Conservation (phyloP, 2,888 invertebrate species). For the Steromphala cineraria region DNA sequence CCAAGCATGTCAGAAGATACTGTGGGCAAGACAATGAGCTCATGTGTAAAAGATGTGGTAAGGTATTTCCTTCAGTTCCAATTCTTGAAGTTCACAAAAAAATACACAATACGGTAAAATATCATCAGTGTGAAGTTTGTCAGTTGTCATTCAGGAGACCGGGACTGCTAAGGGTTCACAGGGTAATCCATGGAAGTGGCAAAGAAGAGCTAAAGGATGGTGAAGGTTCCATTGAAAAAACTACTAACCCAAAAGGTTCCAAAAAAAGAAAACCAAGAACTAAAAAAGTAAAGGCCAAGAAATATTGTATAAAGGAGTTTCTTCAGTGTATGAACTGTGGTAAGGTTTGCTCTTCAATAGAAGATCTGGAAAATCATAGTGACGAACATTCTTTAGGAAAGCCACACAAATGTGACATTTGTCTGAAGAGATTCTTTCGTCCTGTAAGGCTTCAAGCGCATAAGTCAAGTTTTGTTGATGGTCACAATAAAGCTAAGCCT, state of each 20-base stretch:
- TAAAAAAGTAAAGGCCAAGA: background rate
- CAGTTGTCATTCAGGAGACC: no score
- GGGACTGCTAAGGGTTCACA: no score
- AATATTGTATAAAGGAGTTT: no score
- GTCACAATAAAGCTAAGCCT: no score
- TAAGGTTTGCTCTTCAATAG: background rate
- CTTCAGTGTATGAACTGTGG: conserved; percentile 4
- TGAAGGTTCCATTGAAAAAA: no score
- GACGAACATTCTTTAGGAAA: background rate
- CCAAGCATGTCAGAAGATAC: background rate
- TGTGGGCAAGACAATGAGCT: background rate
- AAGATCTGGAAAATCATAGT: background rate
- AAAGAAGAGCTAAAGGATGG: no score
- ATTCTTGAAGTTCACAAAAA: background rate
- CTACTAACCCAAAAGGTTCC: no score
- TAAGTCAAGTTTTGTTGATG: background rate
- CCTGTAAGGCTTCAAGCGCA: background rate
- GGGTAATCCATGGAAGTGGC: no score
- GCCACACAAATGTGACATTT: conserved; percentile 18
- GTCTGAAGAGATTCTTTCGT: background rate
- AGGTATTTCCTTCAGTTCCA: background rate
- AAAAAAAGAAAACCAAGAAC: no score
- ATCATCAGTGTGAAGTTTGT: no score
- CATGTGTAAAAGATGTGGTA: background rate
- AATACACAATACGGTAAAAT: no score